A percentile compares a stretch with the other conserved stretches of the same genome.
These are phyloP conservation scores for Rhamphomyia laevipes DNA, from an alignment of 2,888 invertebrate species.

Conservation along the genomic window DNA sequence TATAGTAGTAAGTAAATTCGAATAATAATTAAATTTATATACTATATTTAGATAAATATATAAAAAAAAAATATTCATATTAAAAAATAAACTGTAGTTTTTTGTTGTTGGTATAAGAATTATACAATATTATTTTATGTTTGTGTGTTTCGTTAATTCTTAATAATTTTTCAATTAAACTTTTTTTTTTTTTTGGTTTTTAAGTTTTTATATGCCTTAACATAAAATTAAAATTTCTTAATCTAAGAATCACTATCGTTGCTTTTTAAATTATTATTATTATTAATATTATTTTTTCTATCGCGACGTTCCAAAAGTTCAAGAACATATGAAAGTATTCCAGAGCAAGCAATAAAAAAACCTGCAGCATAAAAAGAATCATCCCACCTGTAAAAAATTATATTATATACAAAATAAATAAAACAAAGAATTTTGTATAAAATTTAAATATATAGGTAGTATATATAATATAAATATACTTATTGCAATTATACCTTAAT, in stretches of 20 bases:
- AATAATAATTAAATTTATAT: no score
- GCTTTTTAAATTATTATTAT: conserved; percentile 20
- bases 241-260: conserved; percentile 31
- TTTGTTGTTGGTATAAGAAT: no score
- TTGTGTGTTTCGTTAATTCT: no score
- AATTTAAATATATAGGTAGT: no score
- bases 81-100: no score
- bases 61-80: no score
- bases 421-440: conserved; percentile 1
- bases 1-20: no score
- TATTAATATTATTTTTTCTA: conserved; percentile 5
- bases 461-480: conserved; percentile 6
- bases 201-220: no score
- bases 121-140: no score
- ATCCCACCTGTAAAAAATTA: conserved; percentile 46
- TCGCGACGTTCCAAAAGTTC: conserved; percentile 32
- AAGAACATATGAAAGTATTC: conserved; percentile 38
- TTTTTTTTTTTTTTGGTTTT: no score
- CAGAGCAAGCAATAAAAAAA: conserved; percentile 68
- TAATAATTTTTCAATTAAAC: no score
- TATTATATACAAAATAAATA: background rate
- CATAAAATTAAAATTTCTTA: background rate
- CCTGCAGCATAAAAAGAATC: conserved; percentile 71
- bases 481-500: conserved; percentile 25
- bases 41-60: no score